Conservation (phyloP, 2,113 vertebrate genomes). For the Thunnus thynnus region DNA sequence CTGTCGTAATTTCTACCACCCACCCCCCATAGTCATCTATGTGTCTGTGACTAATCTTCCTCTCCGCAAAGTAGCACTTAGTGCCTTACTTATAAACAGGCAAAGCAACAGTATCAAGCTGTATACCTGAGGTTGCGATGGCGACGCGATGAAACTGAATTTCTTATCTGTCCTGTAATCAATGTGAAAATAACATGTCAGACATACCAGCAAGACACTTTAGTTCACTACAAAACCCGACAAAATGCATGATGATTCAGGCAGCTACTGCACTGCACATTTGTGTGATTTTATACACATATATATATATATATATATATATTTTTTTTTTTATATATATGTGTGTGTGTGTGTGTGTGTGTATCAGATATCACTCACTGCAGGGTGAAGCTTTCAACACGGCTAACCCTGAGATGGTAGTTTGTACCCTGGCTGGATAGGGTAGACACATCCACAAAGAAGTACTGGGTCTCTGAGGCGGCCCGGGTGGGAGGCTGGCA, state of each 20-base stretch:
- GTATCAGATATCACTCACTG: conserved; percentile 82
- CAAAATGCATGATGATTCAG: too few species aligned
- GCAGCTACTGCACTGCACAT: too few species aligned
- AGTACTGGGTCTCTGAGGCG: conserved; percentile 90
- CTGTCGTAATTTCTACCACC: not conserved
- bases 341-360: too few species aligned
- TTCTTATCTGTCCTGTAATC: conserved; percentile 87
- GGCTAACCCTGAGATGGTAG: conserved; percentile 92
- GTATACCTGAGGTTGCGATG: conserved; percentile 95
- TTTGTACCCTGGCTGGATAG: conserved; percentile 87
- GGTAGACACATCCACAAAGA: conserved; percentile 96
- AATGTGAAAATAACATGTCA: conserved; percentile 31
- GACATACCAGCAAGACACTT: not conserved
- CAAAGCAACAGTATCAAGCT: not conserved
- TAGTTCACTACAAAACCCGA: not conserved
- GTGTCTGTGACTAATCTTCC: not conserved
- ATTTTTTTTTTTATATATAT: too few species aligned
- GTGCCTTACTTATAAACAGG: not conserved
- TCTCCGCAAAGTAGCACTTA: not conserved
- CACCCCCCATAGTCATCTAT: not conserved
- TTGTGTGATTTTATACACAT: not conserved
- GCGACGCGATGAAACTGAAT: conserved; percentile 96
- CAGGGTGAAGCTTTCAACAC: conserved; percentile 93
- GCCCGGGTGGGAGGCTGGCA: conserved; percentile 92
- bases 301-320: too few species aligned